These are phyloP conservation scores for Eira barbara DNA, from an alignment of 2,113 vertebrate species.

Conservation along the genomic window DNA sequence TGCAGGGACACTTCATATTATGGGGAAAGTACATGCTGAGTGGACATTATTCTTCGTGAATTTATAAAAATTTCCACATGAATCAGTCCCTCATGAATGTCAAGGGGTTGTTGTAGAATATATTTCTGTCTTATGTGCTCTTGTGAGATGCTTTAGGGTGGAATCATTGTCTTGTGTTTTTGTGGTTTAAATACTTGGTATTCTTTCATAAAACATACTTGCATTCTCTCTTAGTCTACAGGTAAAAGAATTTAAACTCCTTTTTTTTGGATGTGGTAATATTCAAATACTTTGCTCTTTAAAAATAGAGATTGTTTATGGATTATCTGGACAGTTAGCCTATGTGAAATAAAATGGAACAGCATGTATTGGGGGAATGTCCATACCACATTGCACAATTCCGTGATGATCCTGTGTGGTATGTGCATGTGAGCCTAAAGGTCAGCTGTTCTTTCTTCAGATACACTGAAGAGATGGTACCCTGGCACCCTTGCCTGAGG, in stretches of 20 bases:
- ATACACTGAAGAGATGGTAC: conserved; percentile 93
- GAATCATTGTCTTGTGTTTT: not conserved
- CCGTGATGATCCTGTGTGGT: conserved; percentile 25
- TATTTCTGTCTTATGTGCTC: not conserved
- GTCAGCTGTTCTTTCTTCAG: conserved; percentile 82
- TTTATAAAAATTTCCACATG: not conserved
- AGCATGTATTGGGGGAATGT: not conserved
- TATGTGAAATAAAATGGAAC: not conserved
- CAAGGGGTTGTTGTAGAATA: not conserved
- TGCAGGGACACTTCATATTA: not conserved
- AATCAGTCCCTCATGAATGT: not conserved
- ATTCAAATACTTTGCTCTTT: conserved; percentile 1
- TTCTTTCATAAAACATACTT: not conserved
- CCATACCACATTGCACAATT: not conserved
- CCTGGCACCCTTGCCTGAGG: conserved; percentile 92
- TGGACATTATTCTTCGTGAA: not conserved
- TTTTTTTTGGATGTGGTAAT: not conserved
- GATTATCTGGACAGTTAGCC: not conserved
- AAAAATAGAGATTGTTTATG: not conserved
- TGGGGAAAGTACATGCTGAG: not conserved
- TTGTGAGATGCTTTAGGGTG: not conserved
- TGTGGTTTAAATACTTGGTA: conserved; percentile 1
- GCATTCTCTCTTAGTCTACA: not conserved
- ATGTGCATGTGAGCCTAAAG: not conserved
- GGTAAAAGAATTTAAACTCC: not conserved